Base-by-base conservation (phyloP, 2,113 vertebrate genomes). In the Microtus pennsylvanicus region DNA sequence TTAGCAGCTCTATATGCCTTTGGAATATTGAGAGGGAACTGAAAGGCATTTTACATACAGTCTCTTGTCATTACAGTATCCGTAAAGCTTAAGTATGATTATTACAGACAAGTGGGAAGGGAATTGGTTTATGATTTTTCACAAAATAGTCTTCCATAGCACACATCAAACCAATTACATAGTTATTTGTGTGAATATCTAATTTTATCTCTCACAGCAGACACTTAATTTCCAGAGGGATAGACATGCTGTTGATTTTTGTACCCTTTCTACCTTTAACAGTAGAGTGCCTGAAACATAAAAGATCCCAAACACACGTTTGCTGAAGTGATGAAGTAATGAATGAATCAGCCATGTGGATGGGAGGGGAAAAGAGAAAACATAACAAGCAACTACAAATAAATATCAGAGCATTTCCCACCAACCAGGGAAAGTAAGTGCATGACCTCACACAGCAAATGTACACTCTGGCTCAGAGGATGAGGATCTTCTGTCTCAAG, bases 81-180 rank as follows among this genome's bases (percentile, higher is more conserved):
- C 24, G 50, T 30, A 93, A 50, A 13, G 58, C 35, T 88, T 72
- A 76, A 67, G 35, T 67, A 58, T 81, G 87, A 47, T 45, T 81
- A 94, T 42, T 87, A 85, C 75, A 93, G 67, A 67, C 69, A 93
- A 61, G 35, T 82, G 30, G 45, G 67, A 89, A 87, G n/a, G n/a
- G 28, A 94, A 94, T 12, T 72, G 47, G 72, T 55, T 91, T 89
- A 67, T 94, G 83, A 38, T 83, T 70, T 87, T 92, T 90, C 88
- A 4, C 58, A 67, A 21, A 70, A 17, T 77, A 10, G 38, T 91
- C 50, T 67, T 55, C 61, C 47, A 93, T 4, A 75, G 77, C 33
- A 93, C 67, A 86, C 17, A 78, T 61, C 55, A 63, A 89, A 65
- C 35, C 72, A 94, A 90, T 82, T 69, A 30, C 12, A 92, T 12